Conservation (phyloP, 1,140 invertebrate genomes). For the Drosophila tsacasi region DNA sequence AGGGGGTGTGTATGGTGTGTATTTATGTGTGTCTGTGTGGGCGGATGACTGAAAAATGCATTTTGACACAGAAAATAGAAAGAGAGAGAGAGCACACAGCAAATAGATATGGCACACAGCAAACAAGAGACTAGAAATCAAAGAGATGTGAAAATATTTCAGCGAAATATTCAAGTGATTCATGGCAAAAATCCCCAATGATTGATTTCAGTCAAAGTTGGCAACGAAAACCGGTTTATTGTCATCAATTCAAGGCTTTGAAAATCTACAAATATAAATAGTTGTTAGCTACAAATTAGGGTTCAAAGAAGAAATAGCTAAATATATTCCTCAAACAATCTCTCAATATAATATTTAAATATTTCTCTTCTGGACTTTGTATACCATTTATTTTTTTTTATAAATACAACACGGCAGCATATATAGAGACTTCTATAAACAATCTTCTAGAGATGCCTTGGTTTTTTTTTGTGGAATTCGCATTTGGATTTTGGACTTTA, state of each 20-base stretch:
- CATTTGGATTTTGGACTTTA: constrained; percentile 67
- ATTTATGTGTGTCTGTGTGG: constrained; percentile 15
- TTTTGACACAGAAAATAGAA: constrained; percentile 70
- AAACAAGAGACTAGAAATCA: neutral
- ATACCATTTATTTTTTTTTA: neutral
- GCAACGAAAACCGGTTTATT: constrained; percentile 13
- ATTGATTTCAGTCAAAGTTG: constrained; percentile 32
- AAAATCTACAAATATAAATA: neutral
- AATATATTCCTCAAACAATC: neutral
- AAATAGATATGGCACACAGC: constrained; percentile 5
- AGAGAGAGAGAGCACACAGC: constrained; percentile 1
- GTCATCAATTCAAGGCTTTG: constrained; percentile 6
- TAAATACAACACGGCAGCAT: constrained; percentile 2
- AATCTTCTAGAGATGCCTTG: neutral
- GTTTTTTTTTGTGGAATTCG: constrained; percentile 27
- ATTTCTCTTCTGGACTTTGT: constrained; percentile 26
- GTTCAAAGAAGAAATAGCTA: neutral
- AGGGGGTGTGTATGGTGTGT: neutral
- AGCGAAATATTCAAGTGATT: constrained; percentile 18
- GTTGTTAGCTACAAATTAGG: neutral
- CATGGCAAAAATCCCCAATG: constrained; percentile 27
- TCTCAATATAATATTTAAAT: neutral
- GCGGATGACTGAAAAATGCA: constrained; percentile 80
- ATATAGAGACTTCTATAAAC: constrained; percentile 19
- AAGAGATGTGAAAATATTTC: constrained; percentile 15